phyloP scores from a whole-genome alignment of 2,113 vertebrate species.

The Laticauda colubrina region DNA sequence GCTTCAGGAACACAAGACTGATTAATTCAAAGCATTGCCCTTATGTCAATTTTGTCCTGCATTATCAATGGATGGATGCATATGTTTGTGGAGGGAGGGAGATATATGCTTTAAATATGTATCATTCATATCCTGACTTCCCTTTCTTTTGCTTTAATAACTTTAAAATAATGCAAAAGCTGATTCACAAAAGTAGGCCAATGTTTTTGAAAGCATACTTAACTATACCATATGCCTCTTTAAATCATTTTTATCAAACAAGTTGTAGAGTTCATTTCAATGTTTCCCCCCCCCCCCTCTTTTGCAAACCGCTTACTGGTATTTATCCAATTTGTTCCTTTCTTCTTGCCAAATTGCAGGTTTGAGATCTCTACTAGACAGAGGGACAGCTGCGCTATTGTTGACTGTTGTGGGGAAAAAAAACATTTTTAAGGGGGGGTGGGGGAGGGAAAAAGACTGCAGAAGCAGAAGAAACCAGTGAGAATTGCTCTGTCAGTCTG shows the following conservation, averaged over 20 bases:
- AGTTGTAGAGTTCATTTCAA: slow-evolving; percentile 72
- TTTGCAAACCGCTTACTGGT: slow-evolving; percentile 72
- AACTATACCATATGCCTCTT: slow-evolving; percentile 79
- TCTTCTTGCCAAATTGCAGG: slow-evolving; percentile 73
- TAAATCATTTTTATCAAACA: slow-evolving; percentile 74
- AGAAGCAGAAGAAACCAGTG: slow-evolving; percentile 19
- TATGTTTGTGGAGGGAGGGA: neutral
- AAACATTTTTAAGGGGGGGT: neutral
- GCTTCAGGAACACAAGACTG: neutral
- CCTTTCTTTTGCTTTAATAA: slow-evolving; percentile 57
- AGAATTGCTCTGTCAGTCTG: slow-evolving; percentile 13
- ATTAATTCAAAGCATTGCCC: neutral
- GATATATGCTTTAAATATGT: slow-evolving; percentile 9
- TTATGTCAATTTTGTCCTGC: neutral
- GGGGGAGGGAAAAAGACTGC: slow-evolving; percentile 46
- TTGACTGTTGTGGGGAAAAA: slow-evolving; percentile 47
- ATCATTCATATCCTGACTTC: neutral
- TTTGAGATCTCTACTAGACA: slow-evolving; percentile 67
- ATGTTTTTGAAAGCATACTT: slow-evolving; percentile 76
- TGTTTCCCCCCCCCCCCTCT: slow-evolving; percentile 65
- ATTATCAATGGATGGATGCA: neutral
- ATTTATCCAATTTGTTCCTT: slow-evolving; percentile 73
- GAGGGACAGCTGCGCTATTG: slow-evolving; percentile 71
- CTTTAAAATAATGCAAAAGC: slow-evolving; percentile 15
- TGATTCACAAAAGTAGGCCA: slow-evolving; percentile 60